Conservation (phyloP, 1,140 invertebrate genomes). For the Plectrocnemia conspersa region DNA sequence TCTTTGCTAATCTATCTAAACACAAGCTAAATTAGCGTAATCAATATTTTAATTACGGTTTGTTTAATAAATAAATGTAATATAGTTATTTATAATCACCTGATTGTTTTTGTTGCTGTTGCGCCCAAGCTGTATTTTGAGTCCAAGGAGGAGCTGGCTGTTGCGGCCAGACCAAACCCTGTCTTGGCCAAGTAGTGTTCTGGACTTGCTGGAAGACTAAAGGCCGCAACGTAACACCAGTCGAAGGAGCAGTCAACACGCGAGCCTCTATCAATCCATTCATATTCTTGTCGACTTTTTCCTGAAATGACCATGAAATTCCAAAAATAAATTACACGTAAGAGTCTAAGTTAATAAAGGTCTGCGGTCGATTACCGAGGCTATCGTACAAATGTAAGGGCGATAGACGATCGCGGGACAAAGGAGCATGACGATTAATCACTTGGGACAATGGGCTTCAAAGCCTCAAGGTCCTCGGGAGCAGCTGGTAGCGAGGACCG, state of each 20-base stretch:
- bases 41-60: too few species aligned
- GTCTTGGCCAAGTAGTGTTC: conserved; percentile 14
- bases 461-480: neutral
- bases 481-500: conserved; percentile 3
- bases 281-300: conserved; percentile 11
- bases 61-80: too few species aligned
- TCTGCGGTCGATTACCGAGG: conserved; percentile 16
- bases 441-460: neutral
- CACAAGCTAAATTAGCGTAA: too few species aligned
- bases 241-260: conserved; percentile 16
- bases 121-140: conserved; percentile 1
- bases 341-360: neutral
- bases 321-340: neutral
- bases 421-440: conserved; percentile 25
- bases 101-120: conserved; percentile 8
- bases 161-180: conserved; percentile 20
- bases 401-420: conserved; percentile 27
- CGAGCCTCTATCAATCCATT: conserved; percentile 14
- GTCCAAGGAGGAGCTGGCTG: conserved; percentile 20
- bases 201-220: conserved; percentile 14
- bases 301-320: conserved; percentile 5
- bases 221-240: conserved; percentile 14
- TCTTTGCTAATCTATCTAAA: too few species aligned
- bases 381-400: conserved; percentile 22
- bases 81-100: conserved; percentile 5